Conservation (phyloP, 2,888 invertebrate species). For the Apodemia duryi region DNA sequence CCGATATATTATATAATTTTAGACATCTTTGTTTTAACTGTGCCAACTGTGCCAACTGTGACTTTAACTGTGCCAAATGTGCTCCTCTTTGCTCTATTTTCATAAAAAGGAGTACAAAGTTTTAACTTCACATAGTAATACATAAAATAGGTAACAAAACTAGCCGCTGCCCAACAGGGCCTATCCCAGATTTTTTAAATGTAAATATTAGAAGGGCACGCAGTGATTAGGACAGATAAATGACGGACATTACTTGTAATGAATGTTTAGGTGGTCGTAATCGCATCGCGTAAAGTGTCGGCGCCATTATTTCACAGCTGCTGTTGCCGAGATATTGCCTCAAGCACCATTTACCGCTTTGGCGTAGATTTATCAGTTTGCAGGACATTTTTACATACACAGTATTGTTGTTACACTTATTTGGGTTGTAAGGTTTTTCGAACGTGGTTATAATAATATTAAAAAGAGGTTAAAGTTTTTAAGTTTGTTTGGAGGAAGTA, state of each 20-base stretch:
- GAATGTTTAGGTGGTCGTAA: slow-evolving; percentile 79
- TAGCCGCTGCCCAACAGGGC: neutral
- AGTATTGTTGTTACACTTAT: slow-evolving; percentile 30
- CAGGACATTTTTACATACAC: slow-evolving; percentile 45
- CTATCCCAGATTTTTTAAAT: slow-evolving; percentile 24
- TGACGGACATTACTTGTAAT: slow-evolving; percentile 78
- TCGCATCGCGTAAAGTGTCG: slow-evolving; percentile 77
- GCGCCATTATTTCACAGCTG: slow-evolving; percentile 76
- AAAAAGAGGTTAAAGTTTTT: no score
- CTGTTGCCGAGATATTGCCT: slow-evolving; percentile 74
- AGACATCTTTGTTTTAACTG: no score
- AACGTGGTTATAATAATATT: no score
- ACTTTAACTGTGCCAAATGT: no score
- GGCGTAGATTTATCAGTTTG: slow-evolving; percentile 59
- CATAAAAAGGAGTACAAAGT: no score
- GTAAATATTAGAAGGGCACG: slow-evolving; percentile 40
- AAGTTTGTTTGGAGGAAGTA: no score
- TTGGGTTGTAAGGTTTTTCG: neutral
- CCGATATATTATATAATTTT: no score
- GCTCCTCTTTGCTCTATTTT: no score
- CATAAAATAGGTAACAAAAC: neutral
- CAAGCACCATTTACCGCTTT: slow-evolving; percentile 63
- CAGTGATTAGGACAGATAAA: slow-evolving; percentile 77
- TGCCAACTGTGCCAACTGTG: no score
- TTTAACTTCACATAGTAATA: no score